Evolutionary conservation across 2,888 invertebrate genomes (phyloP), one percentile per base, ranked within the genome.

Genomic region (Platynereis dumerilii): DNA sequence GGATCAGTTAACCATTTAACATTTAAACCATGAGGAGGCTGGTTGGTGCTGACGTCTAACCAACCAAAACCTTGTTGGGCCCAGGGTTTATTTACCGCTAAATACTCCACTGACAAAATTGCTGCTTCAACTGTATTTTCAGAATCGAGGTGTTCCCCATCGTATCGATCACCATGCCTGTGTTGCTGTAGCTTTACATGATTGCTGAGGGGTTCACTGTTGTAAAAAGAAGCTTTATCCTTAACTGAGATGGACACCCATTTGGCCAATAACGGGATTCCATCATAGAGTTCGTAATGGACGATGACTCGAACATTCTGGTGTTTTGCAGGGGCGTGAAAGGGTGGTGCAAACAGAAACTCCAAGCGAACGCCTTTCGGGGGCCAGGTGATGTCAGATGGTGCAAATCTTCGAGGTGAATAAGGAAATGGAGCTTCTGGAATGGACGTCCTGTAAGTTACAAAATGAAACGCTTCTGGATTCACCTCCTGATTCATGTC

Each of bases 231-330:
- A 7, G 34, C 7, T 34, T 34, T 34, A 12, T 7, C 5, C 34
- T 7, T 34, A 34, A 7, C 34, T 34, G 34, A 34, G 12, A 34
- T 12, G 12, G 34, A 7, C 12, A 34, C 34, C 34, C 34, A 34
- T 60, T 72, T 72, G 17, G 58, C 17, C 26, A 72, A 29, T 28
- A 72, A 53, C 17, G 72, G 72, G 26, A 72, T 58, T 2, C 72
- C 72, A 56, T 66, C 70, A 54, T 72, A 72, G 52, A 72, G 64
- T 42, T 72, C 72, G 59, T 72, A 72, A 29, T 68, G 67, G 3
- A 72, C 63, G n/a, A 58, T 65, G 2, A 72, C 68, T 17, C 27
- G 52, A 7, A 72, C 60, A 22, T 26, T 34, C 45, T 68, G 57
- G 59, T 72, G 71, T 27, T 44, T 28, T 10, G 22, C 22, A 17